Evolutionary conservation across 2,888 invertebrate species (phyloP), one percentile per base, ranked within the genome.

Genomic region (Leucophora obtusa): DNA sequence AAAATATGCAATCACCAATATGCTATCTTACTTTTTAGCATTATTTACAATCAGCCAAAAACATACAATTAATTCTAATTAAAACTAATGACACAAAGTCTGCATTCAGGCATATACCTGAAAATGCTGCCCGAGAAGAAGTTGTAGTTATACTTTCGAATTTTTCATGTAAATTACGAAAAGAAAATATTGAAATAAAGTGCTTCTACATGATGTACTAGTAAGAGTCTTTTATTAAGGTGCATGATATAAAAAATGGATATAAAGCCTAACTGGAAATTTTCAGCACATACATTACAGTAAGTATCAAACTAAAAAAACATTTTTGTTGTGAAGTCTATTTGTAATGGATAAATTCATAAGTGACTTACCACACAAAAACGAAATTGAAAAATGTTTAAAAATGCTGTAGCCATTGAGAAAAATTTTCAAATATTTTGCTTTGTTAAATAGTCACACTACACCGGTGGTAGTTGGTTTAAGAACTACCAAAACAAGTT

Each of bases 111-210:
- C 28, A 28, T 14, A 28, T 56, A 28, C 56, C 56, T 24, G 1
- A 14, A 56, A 28, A 56, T 24, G 7, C n/a, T n/a, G 21, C 8
- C 33, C 6, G 9, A 24, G 8, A n/a, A 10, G n/a, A 24, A 62
- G 3, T n/a, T n/a, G 43, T n/a, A 47, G n/a, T 47, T 14, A 5
- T 5, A n/a, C n/a, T 38, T 38, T 38, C 10, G 11, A 28, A 28
- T 28, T 6, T 28, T n/a, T n/a, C 14, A 62, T n/a, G 21, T 69
- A 68, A 63, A 28, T 54, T 28, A 62, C n/a, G 11, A 51, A 33
- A 54, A 18, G 47, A 43, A 53, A 47, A 74, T 70, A 79, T 79
- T 79, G 74, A 79, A 79, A 79, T 74, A 79, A 79, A 74, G 58
- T 65, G 33, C 28, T 21, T 50, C 24, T 65, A 62, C 21, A 60